Evolutionary conservation across 2,888 invertebrate genomes (phyloP).

Genomic region (Hoplodrina blanda): DNA sequence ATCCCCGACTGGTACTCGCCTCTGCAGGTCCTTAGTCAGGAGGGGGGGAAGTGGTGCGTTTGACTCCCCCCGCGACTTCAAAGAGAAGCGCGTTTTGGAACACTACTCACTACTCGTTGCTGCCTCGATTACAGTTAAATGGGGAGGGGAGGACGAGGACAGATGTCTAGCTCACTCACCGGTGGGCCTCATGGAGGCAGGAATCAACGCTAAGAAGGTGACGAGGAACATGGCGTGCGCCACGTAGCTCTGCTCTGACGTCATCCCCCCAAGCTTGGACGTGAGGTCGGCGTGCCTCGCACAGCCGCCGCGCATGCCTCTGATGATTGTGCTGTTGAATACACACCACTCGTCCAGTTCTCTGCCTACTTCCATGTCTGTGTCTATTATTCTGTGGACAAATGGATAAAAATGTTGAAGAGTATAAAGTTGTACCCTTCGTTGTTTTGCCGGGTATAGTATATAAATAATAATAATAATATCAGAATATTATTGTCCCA

Average conservation of each 20-base stretch:
- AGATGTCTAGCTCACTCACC: slow-evolving; percentile 6
- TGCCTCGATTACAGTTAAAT: too few species aligned
- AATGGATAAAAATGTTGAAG: background rate
- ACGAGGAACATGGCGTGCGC: slow-evolving; percentile 76
- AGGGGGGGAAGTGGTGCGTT: too few species aligned
- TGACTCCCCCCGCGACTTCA: too few species aligned
- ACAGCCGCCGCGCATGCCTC: slow-evolving; percentile 81
- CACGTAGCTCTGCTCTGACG: slow-evolving; percentile 74
- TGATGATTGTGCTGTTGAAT: slow-evolving; percentile 78
- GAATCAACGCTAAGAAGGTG: slow-evolving; percentile 64
- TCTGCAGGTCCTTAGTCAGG: too few species aligned
- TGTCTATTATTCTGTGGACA: slow-evolving; percentile 92
- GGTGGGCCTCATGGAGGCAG: slow-evolving; percentile 59
- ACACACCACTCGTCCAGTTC: slow-evolving; percentile 86
- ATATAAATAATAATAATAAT: too few species aligned
- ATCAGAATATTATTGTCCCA: too few species aligned
- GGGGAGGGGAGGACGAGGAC: too few species aligned
- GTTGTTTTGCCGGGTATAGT: too few species aligned
- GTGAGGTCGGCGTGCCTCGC: slow-evolving; percentile 83
- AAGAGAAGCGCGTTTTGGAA: too few species aligned
- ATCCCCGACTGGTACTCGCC: too few species aligned
- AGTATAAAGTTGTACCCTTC: background rate
- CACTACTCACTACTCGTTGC: too few species aligned
- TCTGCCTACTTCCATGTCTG: slow-evolving; percentile 92
- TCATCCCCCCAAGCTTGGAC: slow-evolving; percentile 74